Evolutionary conservation across 2,113 vertebrate genomes (phyloP).

Genomic region (western clawed frog (Xenopus tropicalis)): UCB_Xtro_10.0 CM004443.2:149527501-149528000

Average conservation of each 20-base stretch:
- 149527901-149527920: too few species aligned
- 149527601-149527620: conserved; percentile 59
- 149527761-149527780: conserved; percentile 50
- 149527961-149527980: too few species aligned
- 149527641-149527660: conserved; percentile 67
- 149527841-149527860: not conserved
- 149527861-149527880: not conserved
- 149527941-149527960: too few species aligned
- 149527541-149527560: conserved; percentile 58
- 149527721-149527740: conserved; percentile 45
- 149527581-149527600: conserved; percentile 68
- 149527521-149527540: conserved; percentile 57
- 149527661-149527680: conserved; percentile 55
- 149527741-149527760: conserved; percentile 53
- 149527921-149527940: not conserved
- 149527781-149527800: conserved; percentile 27
- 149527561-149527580: conserved; percentile 66
- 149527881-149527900: not conserved
- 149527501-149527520: conserved; percentile 29
- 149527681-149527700: conserved; percentile 58
- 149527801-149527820: conserved; percentile 27
- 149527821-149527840: conserved; percentile 26
- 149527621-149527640: conserved; percentile 56
- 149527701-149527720: conserved; percentile 53
- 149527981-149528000: too few species aligned